Evolutionary conservation across 1,140 invertebrate genomes (phyloP), one percentile per base, ranked within the genome.

Genomic region (Aphis gossypii): DNA sequence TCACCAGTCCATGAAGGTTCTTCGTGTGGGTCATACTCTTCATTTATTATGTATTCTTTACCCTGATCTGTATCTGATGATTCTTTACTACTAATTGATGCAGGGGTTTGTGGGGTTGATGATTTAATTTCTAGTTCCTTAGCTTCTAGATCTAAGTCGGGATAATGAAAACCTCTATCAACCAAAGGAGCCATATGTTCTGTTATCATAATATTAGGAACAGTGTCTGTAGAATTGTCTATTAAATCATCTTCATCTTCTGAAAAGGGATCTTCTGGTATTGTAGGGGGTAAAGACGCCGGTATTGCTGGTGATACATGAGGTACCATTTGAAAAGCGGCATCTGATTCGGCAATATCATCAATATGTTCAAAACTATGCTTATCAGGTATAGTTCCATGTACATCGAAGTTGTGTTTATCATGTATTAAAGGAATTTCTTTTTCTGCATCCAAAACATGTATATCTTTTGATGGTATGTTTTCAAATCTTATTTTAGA

Each of bases 131-230:
- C 92, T 21, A 93, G 48, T 44, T 93, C 92, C 93, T 94, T 94
- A 88, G 95, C 94, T 94, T 95, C 95, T 48, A 95, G 94, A 94
- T 96, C 95, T 92, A 96, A 95, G 94, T 96, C 96, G 48, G 96
- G 95, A 94, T 96, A 96, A 60, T 95, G 95, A 94, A 96, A 96
- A 68, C 95, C 95, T 93, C 94, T 94, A 92, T 96, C 95, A 35
- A 95, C 94, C 86, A 96, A 94, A 54, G 96, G 96, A 89, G 96
- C 95, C 95, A 96, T 95, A 94, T 97, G 96, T 94, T 97, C 96
- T 7, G 97, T 97, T 25, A 97, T 96, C 94, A 96, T 97, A 92
- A 97, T 97, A 94, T 97, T 96, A 41, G 97, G 97, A 94, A 97
- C 96, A 89, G 95, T 95, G 89, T 96, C 95, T 92, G 96, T 96